A percentile compares a stretch with the other conserved stretches of the same genome.
phyloP scores from a whole-genome alignment of 2,888 invertebrate species.

The Oxytorus armatus region DNA sequence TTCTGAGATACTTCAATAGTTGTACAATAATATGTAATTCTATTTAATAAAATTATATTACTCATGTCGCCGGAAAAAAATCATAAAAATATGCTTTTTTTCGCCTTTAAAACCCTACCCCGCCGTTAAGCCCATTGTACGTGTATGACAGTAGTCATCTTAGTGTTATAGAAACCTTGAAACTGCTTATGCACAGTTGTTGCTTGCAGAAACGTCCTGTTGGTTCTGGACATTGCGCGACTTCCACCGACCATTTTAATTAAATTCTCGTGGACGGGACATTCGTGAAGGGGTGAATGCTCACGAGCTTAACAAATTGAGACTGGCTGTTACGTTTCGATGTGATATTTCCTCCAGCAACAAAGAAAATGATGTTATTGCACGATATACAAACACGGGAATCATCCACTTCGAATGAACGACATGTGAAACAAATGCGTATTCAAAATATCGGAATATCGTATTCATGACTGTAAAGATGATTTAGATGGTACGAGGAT shows the following conservation, averaged over 20 bases:
- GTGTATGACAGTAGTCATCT: conserved; percentile 19
- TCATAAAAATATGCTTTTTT: too few relatives aligned
- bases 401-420: neutral
- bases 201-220: neutral
- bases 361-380: too few relatives aligned
- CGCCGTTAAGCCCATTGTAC: conserved; percentile 34
- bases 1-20: too few relatives aligned
- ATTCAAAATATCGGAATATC: neutral
- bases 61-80: too few relatives aligned
- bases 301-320: conserved; percentile 16
- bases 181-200: conserved; percentile 30
- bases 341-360: neutral
- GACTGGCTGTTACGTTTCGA: conserved; percentile 11
- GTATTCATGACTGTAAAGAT: neutral
- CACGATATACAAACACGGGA: conserved; percentile 2
- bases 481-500: neutral
- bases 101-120: too few relatives aligned
- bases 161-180: conserved; percentile 32
- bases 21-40: too few relatives aligned
- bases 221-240: neutral
- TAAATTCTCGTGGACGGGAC: conserved; percentile 19
- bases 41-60: too few relatives aligned
- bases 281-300: neutral
- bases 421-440: neutral
- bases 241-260: conserved; percentile 26